Percentiles rank a stretch among this genome's conserved stretches.
Conservation (phyloP, 2,797 vertebrate species). For the Acomys russatus region DNA sequence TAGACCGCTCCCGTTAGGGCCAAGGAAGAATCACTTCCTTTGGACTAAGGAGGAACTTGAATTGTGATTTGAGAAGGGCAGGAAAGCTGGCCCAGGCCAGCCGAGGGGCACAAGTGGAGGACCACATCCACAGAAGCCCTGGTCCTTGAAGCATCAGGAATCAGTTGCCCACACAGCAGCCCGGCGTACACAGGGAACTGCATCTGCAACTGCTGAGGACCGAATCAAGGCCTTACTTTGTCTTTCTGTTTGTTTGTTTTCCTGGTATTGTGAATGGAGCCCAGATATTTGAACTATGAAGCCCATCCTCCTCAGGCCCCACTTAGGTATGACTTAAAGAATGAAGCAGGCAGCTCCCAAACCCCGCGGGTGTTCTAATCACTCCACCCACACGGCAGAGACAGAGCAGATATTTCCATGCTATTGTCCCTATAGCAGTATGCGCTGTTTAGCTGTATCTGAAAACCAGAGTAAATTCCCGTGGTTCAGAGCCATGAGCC, state of each 20-base stretch:
- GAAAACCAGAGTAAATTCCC: neutral
- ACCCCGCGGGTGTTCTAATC: neutral
- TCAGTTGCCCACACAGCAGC: neutral
- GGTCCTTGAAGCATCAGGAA: neutral
- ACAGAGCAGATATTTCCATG: neutral
- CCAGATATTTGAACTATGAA: neutral
- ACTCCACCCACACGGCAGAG: neutral
- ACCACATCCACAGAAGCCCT: neutral
- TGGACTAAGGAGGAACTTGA: neutral
- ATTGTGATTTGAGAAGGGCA: constrained; percentile 21
- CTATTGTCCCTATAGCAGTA: neutral
- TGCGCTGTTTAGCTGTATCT: neutral
- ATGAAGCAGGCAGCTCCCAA: neutral
- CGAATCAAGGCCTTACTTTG: neutral
- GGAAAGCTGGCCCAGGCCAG: neutral
- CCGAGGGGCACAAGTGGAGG: neutral
- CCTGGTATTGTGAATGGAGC: neutral
- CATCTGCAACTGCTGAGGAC: neutral
- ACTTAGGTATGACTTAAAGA: neutral
- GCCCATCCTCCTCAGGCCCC: neutral
- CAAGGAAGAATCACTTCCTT: neutral
- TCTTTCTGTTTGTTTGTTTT: neutral
- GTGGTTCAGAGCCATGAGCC: neutral
- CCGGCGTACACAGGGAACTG: neutral
- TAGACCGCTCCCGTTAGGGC: neutral